Evolutionary conservation across 2,888 invertebrate species (phyloP), one percentile per base, ranked within the genome.

Genomic region (Chironomus tentans): DNA sequence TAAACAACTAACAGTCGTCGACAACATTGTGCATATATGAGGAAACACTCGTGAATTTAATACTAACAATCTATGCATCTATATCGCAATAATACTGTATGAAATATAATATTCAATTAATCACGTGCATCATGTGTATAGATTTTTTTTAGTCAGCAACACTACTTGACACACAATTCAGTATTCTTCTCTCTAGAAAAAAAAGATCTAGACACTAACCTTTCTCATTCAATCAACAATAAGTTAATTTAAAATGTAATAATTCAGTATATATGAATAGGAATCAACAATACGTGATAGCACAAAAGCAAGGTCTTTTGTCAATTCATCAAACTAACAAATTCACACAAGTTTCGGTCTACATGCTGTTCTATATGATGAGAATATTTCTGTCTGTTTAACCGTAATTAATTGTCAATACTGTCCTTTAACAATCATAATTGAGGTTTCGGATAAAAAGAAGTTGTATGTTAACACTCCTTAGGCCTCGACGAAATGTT

Each of bases 81-180:
- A 24, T 65, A 65, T 65, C 12, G 10, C 24, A 22, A 7, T 65
- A 21, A 10, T 24, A 24, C 10, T 38, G 38, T 4, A n/a, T 56
- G 28, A 24, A 71, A 70, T 47, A 47, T 38, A 70, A 47, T 46
- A 70, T 46, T 71, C 38, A 24, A 71, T 56, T 48, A 71, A 71
- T 71, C 71, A 71, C 71, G 71, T 71, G 71, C 56, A 56, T 56
- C 56, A 56, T 38, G 38, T 38, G 38, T 38, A 38, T 38, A 38
- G 38, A 38, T 38, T 38, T 38, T 38, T 10, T 38, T 38, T 38
- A 38, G 38, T 38, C 38, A 38, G 38, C 38, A 38, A 38, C 38
- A 38, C 38, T 38, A 38, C 38, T 38, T 38, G 38, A 38, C 38
- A 38, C 38, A 38, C 10, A 38, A 38, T 38, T 38, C 38, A 10